Evolutionary conservation across 2,797 vertebrate genomes (phyloP), one percentile per base, ranked within the genome.

Genomic region (Megalops cyprinoides): DNA sequence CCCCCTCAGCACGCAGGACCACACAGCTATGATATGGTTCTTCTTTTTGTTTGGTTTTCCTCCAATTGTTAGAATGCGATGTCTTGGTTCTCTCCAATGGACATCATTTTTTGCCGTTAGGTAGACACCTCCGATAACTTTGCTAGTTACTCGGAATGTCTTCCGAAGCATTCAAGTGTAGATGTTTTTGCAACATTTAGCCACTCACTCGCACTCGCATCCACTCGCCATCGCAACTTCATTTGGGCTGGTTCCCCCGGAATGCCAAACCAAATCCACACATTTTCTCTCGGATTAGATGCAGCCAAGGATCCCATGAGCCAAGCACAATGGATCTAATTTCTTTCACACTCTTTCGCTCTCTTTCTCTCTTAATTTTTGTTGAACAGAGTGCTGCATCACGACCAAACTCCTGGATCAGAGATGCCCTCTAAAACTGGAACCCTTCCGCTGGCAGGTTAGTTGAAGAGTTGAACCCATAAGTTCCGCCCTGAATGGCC

Each of bases 241-340:
- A 97, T 96, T 97, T 96, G 97, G 97, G 95, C 96, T 89, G 90
- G 89, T 96, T 96, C 96, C 94, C 95, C 95, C 94, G 93, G 96
- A 92, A 97, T 94, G 95, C 97, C 97, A 97, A 98, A 98, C 97
- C 97, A 98, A 97, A 97, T 97, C 97, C 96, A 96, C 97, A 97
- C 97, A 94, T 97, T 97, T 96, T 95, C 97, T 96, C 95, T 94
- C 96, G 94, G 95, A 97, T 99, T 98, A 97, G 97, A 98, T 99
- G 98, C 98, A 98, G 97, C 97, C 97, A 97, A 96, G 94, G 97
- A 98, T 98, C 97, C 98, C 97, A 96, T 96, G 97, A 99, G 98
- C 97, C 96, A 97, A 99, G 97, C 98, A 97, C 97, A 98, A 98
- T 98, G 96, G 97, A 98, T 97, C 97, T 97, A 98, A 98, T 97